Evolutionary conservation across 1,140 invertebrate genomes (phyloP), one percentile per base, ranked within the genome.

Genomic region (Hycleus phaleratus): DNA sequence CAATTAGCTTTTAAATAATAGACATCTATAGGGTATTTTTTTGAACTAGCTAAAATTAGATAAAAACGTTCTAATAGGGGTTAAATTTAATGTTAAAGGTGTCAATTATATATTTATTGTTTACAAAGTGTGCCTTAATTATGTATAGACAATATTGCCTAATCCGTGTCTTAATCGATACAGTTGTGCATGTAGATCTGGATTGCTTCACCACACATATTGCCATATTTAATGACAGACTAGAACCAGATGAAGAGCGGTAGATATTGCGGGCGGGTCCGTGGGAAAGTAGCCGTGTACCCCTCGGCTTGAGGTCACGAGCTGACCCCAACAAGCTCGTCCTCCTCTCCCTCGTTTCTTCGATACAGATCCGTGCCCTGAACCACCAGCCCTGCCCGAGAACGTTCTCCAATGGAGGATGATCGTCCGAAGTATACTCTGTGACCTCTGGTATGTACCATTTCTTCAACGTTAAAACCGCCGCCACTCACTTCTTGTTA

Each of bases 211-310:
- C 62, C 65, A 64, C 65, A 72, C 62, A 71, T 68, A 73, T 72
- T 73, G 71, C 71, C 70, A 72, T 73, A 73, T 73, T 72, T 73
- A 73, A 73, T 73, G 70, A 73, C 71, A 72, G 70, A 62, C 71
- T 71, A 69, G 69, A 66, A 66, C 66, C 67, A 69, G 71, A 73
- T 73, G 70, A 72, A 71, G 71, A 73, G 70, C 69, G 71, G 68
- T 68, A 72, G 71, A 73, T 73, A 73, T 72, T 66, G 70, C 71
- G 70, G 70, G 71, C 69, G 71, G 68, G 61, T 70, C 69, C 71
- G 71, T 73, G 71, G 71, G 71, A 73, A 73, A 73, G 71, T 73
- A 73, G 71, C 69, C 68, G 69, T 67, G 67, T 73, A 72, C 70
- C 71, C 70, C 71, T 72, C 64, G 68, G 70, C 71, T 70, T 71